Conservation (phyloP, 1,140 invertebrate genomes). For the Rhagoletis zephyria region DNA sequence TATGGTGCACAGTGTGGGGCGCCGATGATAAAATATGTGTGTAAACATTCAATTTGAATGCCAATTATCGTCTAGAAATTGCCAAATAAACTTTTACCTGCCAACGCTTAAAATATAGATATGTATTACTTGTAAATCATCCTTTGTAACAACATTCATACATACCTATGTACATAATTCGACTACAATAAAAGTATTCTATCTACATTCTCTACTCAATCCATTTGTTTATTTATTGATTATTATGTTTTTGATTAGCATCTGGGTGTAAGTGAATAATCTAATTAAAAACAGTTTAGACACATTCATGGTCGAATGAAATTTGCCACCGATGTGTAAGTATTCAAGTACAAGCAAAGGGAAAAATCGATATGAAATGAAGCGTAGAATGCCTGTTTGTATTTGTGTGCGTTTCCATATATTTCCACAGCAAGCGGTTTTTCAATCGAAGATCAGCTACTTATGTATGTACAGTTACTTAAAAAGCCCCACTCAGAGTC, state of each 20-base stretch:
- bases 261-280: constrained; percentile 23
- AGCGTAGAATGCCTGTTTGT: background rate
- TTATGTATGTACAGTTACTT: too few relatives aligned
- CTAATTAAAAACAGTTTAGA: constrained; percentile 45
- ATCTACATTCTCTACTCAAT: background rate
- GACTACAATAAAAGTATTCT: background rate
- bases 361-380: background rate
- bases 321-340: background rate
- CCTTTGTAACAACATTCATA: background rate
- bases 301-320: background rate
- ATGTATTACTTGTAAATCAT: background rate
- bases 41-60: constrained; percentile 43
- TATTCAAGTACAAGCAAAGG: background rate
- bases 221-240: constrained; percentile 12
- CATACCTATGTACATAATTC: background rate
- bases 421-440: too few relatives aligned
- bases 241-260: constrained; percentile 40
- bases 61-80: constrained; percentile 33
- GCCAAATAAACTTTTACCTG: constrained; percentile 26
- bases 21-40: background rate
- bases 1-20: background rate
- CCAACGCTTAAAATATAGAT: background rate
- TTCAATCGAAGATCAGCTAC: too few relatives aligned
- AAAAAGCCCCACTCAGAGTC: too few relatives aligned
- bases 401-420: too few relatives aligned